Conservation (phyloP, 2,113 vertebrate genomes). For the Thalassarche chlororhynchos region DNA sequence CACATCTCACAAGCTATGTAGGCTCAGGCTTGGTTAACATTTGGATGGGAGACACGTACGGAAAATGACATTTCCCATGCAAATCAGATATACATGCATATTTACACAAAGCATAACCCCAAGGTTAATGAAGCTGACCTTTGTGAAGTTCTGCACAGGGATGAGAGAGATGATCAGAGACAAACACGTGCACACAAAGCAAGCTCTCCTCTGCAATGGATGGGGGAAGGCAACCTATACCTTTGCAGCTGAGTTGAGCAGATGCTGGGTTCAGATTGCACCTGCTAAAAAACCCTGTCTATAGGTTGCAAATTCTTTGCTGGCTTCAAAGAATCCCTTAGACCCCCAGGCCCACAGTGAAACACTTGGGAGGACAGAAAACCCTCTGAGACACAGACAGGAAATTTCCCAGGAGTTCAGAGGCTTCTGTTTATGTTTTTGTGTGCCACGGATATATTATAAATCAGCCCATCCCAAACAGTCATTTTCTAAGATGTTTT, state of each 20-base stretch:
- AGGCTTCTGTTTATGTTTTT: background rate
- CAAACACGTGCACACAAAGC: background rate
- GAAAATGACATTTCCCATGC: background rate
- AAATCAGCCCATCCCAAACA: background rate
- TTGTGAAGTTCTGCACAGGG: background rate
- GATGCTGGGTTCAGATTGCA: background rate
- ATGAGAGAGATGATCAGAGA: background rate
- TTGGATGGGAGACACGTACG: background rate
- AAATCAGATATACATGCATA: background rate
- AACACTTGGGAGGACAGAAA: background rate
- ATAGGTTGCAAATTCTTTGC: background rate
- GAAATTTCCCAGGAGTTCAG: background rate
- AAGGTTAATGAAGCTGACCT: background rate
- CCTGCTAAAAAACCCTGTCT: background rate
- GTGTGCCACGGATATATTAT: background rate
- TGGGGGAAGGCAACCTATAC: background rate
- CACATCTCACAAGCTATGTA: background rate
- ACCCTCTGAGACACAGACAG: background rate
- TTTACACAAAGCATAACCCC: background rate
- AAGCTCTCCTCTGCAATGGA: background rate
- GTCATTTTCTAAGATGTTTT: slow-evolving; percentile 33
- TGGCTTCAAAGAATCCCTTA: background rate
- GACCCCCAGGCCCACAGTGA: background rate
- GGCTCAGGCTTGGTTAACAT: background rate
- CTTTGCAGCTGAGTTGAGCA: background rate